These are phyloP conservation scores for Meiosimyza decipiens DNA, from an alignment of 2,888 invertebrate genomes.

Conservation along the genomic window DNA sequence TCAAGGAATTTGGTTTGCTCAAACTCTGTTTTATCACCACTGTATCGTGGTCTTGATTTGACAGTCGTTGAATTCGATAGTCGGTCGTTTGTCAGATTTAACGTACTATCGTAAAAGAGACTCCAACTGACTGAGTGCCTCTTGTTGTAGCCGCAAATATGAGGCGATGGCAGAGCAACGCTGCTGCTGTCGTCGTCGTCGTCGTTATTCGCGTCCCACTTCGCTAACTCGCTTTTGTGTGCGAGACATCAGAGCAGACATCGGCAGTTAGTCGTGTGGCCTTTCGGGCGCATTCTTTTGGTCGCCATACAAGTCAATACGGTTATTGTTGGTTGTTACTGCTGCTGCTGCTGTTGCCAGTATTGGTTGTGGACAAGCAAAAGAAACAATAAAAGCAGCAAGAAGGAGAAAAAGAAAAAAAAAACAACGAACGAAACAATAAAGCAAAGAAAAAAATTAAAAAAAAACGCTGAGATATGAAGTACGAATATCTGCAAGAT, in stretches of 20 bases:
- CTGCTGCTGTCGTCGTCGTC: too few species aligned
- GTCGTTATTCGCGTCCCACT: too few species aligned
- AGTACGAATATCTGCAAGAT: slow-evolving; percentile 52
- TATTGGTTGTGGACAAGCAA: not conserved
- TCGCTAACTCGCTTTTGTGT: not conserved
- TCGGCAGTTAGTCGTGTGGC: slow-evolving; percentile 24
- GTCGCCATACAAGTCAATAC: slow-evolving; percentile 23
- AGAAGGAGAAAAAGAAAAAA: slow-evolving; percentile 13
- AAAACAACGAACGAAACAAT: slow-evolving; percentile 9
- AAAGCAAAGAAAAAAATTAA: slow-evolving; percentile 18
- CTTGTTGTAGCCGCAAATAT: too few species aligned
- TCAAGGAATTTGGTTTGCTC: too few species aligned
- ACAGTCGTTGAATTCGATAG: too few species aligned
- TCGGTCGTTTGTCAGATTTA: too few species aligned
- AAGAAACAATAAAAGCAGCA: not conserved
- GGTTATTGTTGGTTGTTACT: slow-evolving; percentile 13
- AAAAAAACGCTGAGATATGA: slow-evolving; percentile 24
- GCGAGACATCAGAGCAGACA: not conserved
- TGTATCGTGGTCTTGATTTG: too few species aligned
- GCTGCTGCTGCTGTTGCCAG: not conserved
- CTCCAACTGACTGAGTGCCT: not conserved
- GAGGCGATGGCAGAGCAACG: not conserved
- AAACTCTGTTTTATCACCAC: too few species aligned
- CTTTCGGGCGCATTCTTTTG: slow-evolving; percentile 32
- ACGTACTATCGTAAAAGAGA: not conserved